Evolutionary conservation across 2,888 invertebrate genomes (phyloP).

Genomic region (Allophyes oxyacanthae): DNA sequence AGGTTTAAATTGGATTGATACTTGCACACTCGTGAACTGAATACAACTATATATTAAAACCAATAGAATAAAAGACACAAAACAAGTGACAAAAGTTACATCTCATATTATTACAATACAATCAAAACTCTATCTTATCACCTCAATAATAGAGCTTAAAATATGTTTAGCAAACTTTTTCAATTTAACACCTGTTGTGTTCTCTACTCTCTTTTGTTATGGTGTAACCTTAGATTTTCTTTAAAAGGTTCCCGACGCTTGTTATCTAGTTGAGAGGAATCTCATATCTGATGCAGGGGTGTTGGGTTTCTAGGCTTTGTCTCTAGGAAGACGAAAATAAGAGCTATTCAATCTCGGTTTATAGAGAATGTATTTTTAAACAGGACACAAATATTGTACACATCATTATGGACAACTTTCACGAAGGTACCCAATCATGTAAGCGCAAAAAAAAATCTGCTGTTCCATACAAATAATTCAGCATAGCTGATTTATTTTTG

Average conservation of each 20-base stretch:
- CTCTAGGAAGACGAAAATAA: not conserved
- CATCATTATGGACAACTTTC: too few species aligned
- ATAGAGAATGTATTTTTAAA: too few species aligned
- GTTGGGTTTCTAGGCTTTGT: not conserved
- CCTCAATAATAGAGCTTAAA: not conserved
- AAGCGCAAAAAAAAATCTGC: too few species aligned
- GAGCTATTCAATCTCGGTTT: not conserved
- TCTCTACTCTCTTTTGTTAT: not conserved
- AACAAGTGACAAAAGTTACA: constrained; percentile 17
- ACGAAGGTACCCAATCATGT: too few species aligned
- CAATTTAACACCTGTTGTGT: constrained; percentile 19
- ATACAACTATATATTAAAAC: constrained; percentile 5
- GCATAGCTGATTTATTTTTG: too few species aligned
- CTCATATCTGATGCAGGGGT: not conserved
- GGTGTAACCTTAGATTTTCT: constrained; percentile 13
- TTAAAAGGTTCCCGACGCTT: not conserved
- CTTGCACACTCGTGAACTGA: too few species aligned
- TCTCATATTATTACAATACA: not conserved
- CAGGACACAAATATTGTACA: too few species aligned
- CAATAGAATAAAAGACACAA: constrained; percentile 26
- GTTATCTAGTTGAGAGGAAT: not conserved
- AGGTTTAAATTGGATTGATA: too few species aligned
- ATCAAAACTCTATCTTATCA: not conserved
- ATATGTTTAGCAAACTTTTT: not conserved
- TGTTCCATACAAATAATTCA: too few species aligned